These are phyloP conservation scores for Papilio polyxenes DNA, from an alignment of 1,140 invertebrate genomes.

Conservation along the genomic window DNA sequence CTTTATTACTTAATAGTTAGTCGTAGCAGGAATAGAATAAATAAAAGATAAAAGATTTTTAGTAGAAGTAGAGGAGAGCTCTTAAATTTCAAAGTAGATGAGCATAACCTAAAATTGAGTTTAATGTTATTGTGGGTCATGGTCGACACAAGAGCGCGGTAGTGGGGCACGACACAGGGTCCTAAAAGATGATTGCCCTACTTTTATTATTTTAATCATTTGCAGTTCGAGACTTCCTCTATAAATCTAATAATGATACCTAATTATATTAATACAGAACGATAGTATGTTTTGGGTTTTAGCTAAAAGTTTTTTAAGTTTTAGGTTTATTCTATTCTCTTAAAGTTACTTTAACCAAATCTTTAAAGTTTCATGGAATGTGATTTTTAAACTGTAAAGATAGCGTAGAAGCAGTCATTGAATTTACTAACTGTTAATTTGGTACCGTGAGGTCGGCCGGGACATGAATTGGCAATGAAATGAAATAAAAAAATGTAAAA, in stretches of 20 bases:
- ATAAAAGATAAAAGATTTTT: not conserved
- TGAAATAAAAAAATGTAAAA: not conserved
- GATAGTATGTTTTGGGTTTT: no score
- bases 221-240: conserved; percentile 8
- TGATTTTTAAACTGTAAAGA: not conserved
- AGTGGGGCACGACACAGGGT: conserved; percentile 9
- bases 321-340: not conserved
- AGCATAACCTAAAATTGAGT: conserved; percentile 27
- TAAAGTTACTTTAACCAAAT: not conserved
- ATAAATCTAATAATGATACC: not conserved
- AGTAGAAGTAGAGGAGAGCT: not conserved
- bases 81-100: not conserved
- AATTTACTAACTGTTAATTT: no score
- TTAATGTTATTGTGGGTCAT: conserved; percentile 36
- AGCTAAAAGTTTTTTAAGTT: not conserved
- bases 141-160: conserved; percentile 25
- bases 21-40: not conserved
- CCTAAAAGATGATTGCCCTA: conserved; percentile 29
- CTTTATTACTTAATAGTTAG: not conserved
- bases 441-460: no score
- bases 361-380: not conserved
- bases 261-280: not conserved
- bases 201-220: conserved; percentile 19
- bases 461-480: not conserved
- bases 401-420: no score